These are phyloP conservation scores for Chaenodraco wilsoni DNA, from an alignment of 2,797 vertebrate species.

Conservation along the genomic window DNA sequence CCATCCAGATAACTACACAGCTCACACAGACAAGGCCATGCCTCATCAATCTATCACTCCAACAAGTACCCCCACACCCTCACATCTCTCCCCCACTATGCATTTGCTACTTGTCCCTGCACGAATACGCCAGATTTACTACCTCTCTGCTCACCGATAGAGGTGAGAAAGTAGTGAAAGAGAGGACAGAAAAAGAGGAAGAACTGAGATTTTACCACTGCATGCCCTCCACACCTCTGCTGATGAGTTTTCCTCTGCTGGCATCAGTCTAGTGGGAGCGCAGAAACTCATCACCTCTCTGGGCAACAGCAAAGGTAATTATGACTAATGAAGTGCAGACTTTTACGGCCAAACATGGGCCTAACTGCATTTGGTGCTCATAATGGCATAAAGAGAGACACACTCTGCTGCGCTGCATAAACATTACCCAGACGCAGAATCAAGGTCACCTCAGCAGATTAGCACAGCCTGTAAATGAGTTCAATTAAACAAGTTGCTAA, in stretches of 20 bases:
- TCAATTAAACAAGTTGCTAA: constrained; percentile 84
- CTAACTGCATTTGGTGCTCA: constrained; percentile 68
- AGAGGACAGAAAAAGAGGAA: constrained; percentile 23
- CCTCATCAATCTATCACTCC: constrained; percentile 78
- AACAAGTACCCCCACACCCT: constrained; percentile 51
- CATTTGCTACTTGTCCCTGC: constrained; percentile 65
- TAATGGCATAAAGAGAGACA: constrained; percentile 65
- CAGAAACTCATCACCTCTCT: constrained; percentile 62
- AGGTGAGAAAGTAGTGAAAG: constrained; percentile 44
- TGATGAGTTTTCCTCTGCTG: constrained; percentile 56
- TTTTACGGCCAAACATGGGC: constrained; percentile 76
- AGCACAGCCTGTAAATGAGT: constrained; percentile 81
- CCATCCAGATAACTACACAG: constrained; percentile 40
- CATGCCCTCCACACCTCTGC: constrained; percentile 37
- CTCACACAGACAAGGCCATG: constrained; percentile 71
- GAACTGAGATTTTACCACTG: constrained; percentile 47
- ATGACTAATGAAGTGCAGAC: constrained; percentile 77
- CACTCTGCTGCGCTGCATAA: constrained; percentile 73
- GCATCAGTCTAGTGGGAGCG: constrained; percentile 45
- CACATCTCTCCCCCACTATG: constrained; percentile 40
- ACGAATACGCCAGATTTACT: constrained; percentile 68
- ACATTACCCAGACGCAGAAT: constrained; percentile 73
- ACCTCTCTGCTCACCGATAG: constrained; percentile 43
- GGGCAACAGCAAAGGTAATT: constrained; percentile 76
- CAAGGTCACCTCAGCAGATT: constrained; percentile 84